Conservation (phyloP, 2,888 invertebrate species). For the Apotomis turbidana region DNA sequence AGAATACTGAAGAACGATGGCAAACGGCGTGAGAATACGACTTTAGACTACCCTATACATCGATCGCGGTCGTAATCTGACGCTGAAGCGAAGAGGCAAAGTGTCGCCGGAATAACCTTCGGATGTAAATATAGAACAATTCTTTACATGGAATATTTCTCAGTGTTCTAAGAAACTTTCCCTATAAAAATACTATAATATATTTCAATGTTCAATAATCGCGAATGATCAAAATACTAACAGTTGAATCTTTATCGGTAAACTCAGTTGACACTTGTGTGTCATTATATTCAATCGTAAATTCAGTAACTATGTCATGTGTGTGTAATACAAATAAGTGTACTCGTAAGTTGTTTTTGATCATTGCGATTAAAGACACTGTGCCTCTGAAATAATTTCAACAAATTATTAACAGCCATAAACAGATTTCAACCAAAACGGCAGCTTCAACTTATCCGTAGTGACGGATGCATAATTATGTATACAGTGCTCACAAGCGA, state of each 20-base stretch:
- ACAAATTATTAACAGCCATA: slow-evolving; percentile 33
- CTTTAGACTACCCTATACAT: background rate
- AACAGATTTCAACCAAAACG: slow-evolving; percentile 25
- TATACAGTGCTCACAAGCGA: background rate
- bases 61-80: slow-evolving; percentile 5
- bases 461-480: background rate
- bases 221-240: no score
- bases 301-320: no score
- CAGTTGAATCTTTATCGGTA: background rate
- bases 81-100: slow-evolving; percentile 7
- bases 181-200: no score
- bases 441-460: background rate
- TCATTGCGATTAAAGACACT: background rate
- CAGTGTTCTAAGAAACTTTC: no score
- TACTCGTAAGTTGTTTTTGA: background rate
- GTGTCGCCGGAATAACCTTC: background rate
- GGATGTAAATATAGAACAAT: background rate
- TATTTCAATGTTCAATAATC: no score
- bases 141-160: no score
- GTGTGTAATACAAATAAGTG: no score
- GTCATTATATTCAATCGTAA: background rate
- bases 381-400: slow-evolving; percentile 29
- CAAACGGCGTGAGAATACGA: slow-evolving; percentile 13
- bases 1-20: slow-evolving; percentile 34
- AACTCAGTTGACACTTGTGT: background rate